phyloP scores from a whole-genome alignment of 2,113 vertebrate genomes.

The Myrmecophaga tridactyla region DNA sequence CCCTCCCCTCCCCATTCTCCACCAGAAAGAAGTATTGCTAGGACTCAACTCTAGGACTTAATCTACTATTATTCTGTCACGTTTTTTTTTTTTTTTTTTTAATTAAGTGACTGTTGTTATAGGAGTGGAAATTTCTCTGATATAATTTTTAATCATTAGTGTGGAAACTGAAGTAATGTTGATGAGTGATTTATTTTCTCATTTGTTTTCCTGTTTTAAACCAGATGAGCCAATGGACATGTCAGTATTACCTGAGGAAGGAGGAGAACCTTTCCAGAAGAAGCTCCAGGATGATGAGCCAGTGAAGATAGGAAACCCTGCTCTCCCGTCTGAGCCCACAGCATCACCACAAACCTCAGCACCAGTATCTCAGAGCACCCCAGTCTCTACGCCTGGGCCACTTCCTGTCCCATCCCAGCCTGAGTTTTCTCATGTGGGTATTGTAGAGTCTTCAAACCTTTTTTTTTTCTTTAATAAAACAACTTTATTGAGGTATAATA shows the following conservation, averaged over 20 bases:
- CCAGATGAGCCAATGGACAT: slow-evolving; percentile 86
- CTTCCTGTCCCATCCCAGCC: slow-evolving; percentile 91
- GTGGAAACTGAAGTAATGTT: slow-evolving; percentile 23
- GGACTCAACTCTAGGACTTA: not conserved
- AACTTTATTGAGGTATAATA: slow-evolving; percentile 1
- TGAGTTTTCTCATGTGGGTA: slow-evolving; percentile 94
- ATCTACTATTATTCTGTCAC: not conserved
- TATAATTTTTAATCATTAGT: slow-evolving; percentile 20
- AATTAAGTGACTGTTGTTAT: not conserved
- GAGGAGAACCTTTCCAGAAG: slow-evolving; percentile 58
- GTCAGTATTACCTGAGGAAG: slow-evolving; percentile 77
- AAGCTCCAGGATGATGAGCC: slow-evolving; percentile 71
- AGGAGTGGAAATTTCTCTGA: not conserved
- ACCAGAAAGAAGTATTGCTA: not conserved
- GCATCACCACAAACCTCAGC: slow-evolving; percentile 85
- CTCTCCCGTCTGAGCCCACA: slow-evolving; percentile 56
- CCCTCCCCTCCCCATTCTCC: too few relatives aligned
- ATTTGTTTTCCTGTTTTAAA: slow-evolving; percentile 67
- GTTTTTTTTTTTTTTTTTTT: slow-evolving; percentile 45
- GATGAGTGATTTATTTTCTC: slow-evolving; percentile 7
- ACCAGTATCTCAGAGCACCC: slow-evolving; percentile 87
- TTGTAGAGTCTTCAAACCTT: not conserved
- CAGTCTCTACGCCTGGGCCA: slow-evolving; percentile 83
- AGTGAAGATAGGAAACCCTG: slow-evolving; percentile 74
- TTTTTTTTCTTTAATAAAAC: not conserved